Evolutionary conservation across 2,888 invertebrate genomes (phyloP).

Genomic region (Dicroscelio sp.): DNA sequence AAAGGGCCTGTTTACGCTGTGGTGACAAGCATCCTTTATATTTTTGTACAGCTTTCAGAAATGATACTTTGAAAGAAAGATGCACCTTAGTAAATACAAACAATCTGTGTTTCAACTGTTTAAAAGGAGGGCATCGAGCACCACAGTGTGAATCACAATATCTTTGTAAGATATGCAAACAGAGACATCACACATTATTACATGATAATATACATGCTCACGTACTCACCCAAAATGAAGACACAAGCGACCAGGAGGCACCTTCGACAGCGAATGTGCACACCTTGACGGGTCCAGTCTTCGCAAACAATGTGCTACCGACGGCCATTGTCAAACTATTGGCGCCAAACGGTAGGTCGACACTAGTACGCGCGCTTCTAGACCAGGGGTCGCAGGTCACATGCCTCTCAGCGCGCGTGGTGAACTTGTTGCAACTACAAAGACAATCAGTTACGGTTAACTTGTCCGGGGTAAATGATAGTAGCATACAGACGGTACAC

Average conservation of each 20-base stretch:
- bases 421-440: background rate
- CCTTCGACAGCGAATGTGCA: background rate
- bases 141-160: background rate
- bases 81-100: background rate
- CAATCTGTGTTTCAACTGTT: background rate
- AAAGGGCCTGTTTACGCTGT: background rate
- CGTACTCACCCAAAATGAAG: background rate
- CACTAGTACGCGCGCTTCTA: background rate
- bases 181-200: background rate
- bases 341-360: background rate
- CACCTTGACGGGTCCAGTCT: background rate
- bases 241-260: background rate
- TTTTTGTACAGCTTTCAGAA: background rate
- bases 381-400: conserved; percentile 24
- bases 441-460: background rate
- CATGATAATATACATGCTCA: background rate
- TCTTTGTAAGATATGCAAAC: background rate
- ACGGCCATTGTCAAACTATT: background rate
- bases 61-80: background rate
- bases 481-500: too few relatives aligned
- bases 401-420: background rate
- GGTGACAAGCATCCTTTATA: background rate
- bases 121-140: background rate
- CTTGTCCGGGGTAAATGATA: background rate
- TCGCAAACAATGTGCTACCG: background rate